These are phyloP conservation scores for Ochotona princeps DNA, from an alignment of 2,113 vertebrate species.

Conservation along the genomic window DNA sequence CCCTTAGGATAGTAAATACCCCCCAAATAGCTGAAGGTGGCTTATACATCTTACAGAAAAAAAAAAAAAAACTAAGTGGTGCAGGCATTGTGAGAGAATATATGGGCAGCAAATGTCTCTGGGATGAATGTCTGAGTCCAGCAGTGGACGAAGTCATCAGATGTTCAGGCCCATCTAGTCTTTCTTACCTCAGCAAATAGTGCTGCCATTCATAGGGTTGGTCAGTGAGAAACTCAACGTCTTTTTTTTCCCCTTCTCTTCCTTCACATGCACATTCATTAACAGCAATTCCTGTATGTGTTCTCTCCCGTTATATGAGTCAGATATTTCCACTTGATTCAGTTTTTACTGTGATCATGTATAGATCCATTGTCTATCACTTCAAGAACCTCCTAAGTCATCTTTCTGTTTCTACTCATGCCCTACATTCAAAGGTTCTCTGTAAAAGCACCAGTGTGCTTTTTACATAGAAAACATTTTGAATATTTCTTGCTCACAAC, in stretches of 20 bases:
- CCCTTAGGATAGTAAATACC: too few species aligned
- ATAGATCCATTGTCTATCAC: not conserved
- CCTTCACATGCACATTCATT: not conserved
- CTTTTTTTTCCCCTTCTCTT: not conserved
- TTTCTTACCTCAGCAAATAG: not conserved
- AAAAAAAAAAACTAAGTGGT: too few species aligned
- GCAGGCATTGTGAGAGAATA: too few species aligned
- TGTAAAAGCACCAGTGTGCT: not conserved
- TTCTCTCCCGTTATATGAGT: not conserved
- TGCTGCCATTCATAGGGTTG: not conserved
- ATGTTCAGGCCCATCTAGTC: too few species aligned
- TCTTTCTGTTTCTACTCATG: not conserved
- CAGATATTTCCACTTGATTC: not conserved
- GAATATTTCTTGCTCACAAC: not conserved
- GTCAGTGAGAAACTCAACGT: not conserved
- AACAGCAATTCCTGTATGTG: not conserved
- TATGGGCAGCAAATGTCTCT: too few species aligned
- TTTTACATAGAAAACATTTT: constrained; percentile 36
- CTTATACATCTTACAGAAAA: too few species aligned
- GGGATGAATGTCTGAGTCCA: too few species aligned
- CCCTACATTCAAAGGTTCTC: not conserved
- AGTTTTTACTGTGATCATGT: not conserved
- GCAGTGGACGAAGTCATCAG: too few species aligned
- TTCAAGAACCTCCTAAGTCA: not conserved
- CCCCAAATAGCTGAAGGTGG: too few species aligned